Evolutionary conservation across 2,888 invertebrate genomes (phyloP).

Genomic region (Palloptera scutellata): DNA sequence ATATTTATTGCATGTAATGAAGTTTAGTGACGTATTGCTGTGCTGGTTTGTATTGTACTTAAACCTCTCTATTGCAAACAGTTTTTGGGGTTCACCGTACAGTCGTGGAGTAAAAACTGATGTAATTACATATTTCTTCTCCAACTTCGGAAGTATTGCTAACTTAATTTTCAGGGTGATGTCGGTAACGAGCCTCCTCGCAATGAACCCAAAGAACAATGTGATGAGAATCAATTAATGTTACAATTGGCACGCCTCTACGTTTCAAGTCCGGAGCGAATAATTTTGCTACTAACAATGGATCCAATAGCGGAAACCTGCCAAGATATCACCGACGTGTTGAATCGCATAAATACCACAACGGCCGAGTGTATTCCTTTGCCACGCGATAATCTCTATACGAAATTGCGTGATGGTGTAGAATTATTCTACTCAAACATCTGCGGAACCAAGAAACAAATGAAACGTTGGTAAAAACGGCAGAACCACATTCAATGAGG

Average conservation of each 20-base stretch:
- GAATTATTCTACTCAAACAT: constrained; percentile 62
- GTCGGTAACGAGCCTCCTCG: too few relatives aligned
- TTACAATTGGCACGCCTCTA: constrained; percentile 66
- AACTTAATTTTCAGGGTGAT: background rate
- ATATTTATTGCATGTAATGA: constrained; percentile 7
- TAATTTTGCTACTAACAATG: constrained; percentile 64
- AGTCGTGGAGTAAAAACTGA: constrained; percentile 7
- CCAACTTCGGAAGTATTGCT: constrained; percentile 6
- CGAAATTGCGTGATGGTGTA: constrained; percentile 64
- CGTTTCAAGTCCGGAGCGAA: constrained; percentile 67
- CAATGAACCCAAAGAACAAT: constrained; percentile 38
- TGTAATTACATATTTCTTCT: constrained; percentile 11
- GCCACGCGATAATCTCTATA: constrained; percentile 64
- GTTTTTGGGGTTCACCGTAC: constrained; percentile 14
- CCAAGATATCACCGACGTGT: constrained; percentile 48
- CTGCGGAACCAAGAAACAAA: constrained; percentile 51
- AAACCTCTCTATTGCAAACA: constrained; percentile 11
- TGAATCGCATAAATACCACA: constrained; percentile 61
- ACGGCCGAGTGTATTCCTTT: constrained; percentile 61
- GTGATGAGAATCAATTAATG: constrained; percentile 65
- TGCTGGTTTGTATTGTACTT: constrained; percentile 3
- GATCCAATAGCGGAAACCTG: constrained; percentile 58
- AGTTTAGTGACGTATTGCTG: constrained; percentile 6
- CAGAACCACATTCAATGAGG: constrained; percentile 4
- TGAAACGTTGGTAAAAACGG: constrained; percentile 31